Percentiles rank a stretch among this genome's conserved stretches.
phyloP scores from a whole-genome alignment of 2,797 vertebrate species.

The Triplophysa bombifrons region DNA sequence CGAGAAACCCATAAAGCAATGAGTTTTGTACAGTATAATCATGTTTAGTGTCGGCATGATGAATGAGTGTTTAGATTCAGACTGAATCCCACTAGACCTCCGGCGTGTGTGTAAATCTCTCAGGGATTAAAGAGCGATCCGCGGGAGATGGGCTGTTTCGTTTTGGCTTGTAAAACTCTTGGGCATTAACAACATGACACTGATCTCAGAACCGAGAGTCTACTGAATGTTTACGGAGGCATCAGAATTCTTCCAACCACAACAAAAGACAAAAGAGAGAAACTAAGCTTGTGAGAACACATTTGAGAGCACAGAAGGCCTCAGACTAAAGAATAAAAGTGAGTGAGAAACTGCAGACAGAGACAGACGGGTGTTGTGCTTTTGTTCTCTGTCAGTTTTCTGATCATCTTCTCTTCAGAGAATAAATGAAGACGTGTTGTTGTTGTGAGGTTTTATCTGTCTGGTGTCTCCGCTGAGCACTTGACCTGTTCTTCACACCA shows the following conservation, averaged over 20 bases:
- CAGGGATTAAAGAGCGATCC: not conserved
- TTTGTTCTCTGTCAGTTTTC: slow-evolving; percentile 15
- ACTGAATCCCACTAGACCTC: too few relatives aligned
- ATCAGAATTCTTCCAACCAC: slow-evolving; percentile 4
- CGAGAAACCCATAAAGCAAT: too few relatives aligned
- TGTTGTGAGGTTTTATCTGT: not conserved
- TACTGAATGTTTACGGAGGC: slow-evolving; percentile 3
- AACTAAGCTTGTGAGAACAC: not conserved
- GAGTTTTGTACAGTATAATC: not conserved
- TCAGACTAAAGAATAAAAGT: too few relatives aligned
- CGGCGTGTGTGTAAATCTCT: too few relatives aligned
- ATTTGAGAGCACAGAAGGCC: not conserved
- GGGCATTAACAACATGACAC: slow-evolving; percentile 18
- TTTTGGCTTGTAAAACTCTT: slow-evolving; percentile 46
- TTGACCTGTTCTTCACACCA: slow-evolving; percentile 8
- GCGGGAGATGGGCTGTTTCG: slow-evolving; percentile 18
- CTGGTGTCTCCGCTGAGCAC: too few relatives aligned
- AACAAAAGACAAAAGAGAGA: slow-evolving; percentile 8
- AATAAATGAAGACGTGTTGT: slow-evolving; percentile 6
- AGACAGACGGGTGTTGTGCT: not conserved
- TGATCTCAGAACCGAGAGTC: slow-evolving; percentile 2
- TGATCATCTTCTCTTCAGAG: slow-evolving; percentile 35
- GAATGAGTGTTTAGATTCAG: too few relatives aligned
- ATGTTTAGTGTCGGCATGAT: too few relatives aligned
- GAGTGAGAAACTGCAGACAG: too few relatives aligned